Base-by-base conservation (phyloP, 2,888 invertebrate species). In the Diadegma fenestrale region DNA sequence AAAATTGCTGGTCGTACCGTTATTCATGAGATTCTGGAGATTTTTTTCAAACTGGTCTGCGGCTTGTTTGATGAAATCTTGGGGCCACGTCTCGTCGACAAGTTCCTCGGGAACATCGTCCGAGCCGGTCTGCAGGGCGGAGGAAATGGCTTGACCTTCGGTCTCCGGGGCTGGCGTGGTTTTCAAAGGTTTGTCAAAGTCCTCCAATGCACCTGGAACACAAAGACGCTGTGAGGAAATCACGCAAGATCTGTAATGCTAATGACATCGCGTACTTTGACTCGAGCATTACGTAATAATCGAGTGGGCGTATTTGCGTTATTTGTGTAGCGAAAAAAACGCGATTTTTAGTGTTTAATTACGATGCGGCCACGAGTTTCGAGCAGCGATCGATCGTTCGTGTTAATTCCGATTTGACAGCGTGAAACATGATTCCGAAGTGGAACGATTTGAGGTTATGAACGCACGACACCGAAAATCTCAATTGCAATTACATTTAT, bases 21-120 rank as follows among this genome's bases (percentile, higher is more conserved):
- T 91, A 86, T 92, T 89, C 14, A 98, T 97, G 95, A 98, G 96
- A 94, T 96, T 97, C 88, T 97, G 95, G 88, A 98, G 96, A 68
- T 96, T 97, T 89, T 95, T 96, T 90, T 97, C 97, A 90, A 97
- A 97, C 89, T 97, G 96, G 22, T 95, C 95, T 0, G 96, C 96
- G 0, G 96, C 96, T 91, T 97, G 96, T 88, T 96, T 95, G 3
- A 97, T 95, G 90, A 97, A 97, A 91, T 97, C 97, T 82, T 96
- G 96, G 0, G 96, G 95, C 97, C 97, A 97, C 88, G 96, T 94
- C 89, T 95, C 96, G 69, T 94, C 94, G 0, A 82, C 83, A 6
- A 92, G 87, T 8, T 93, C 94, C 0, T 89, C 91, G 0, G 88
- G 84, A 26, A 78, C 90, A 85, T 84, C 88, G 72, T 88, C 87